Base-by-base conservation (phyloP, 2,113 vertebrate species). In the Hippocampus mohnikei region DNA sequence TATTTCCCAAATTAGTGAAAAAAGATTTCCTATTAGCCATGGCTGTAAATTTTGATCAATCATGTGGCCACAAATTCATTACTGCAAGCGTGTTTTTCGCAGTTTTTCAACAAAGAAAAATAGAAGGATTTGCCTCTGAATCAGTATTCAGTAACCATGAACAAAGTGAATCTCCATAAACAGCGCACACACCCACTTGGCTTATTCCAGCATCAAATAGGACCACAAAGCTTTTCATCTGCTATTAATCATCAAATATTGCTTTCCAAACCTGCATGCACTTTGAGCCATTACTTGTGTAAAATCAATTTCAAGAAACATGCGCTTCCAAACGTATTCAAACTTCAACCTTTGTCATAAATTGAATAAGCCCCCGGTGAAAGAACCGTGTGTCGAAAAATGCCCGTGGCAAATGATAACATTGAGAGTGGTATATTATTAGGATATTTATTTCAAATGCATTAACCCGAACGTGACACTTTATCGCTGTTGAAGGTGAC, bases 31-130 rank as follows among this genome's bases (percentile, higher is more conserved):
- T 20, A 18, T 50, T 50, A 50, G 20, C 8, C 20, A 23, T 23
- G n/a, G 52, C 48, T 52, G 18, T 52, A 16, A 15, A 81, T 73
- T 73, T 71, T 58, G 11, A 46, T 11, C 67, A 75, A 74, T 71
- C n/a, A 23, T 63, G 33, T 64, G 42, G 46, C 25, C 52, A 40
- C 44, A 61, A 23, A 64, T 66, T 70, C 42, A 67, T 60, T 41
- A 2, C 48, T 50, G 9, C 29, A 8, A 65, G 46, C 21, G 0
- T 2, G 53, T 56, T 56, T 8, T 56, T 53, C 1, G 16, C 13
- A 60, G 27, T 46, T 75, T 60, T 71, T 41, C 61, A 65, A 52
- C 52, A 25, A 48, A 21, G 61, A 78, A 69, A 64, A 44, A 41
- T 42, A 11, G 5, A 42, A 13, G 25, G 25, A 59, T 11, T 25